A percentile compares a stretch with the other conserved stretches of the same genome.
Conservation (phyloP, 2,888 invertebrate genomes). For the Loripinus fragilis region DNA sequence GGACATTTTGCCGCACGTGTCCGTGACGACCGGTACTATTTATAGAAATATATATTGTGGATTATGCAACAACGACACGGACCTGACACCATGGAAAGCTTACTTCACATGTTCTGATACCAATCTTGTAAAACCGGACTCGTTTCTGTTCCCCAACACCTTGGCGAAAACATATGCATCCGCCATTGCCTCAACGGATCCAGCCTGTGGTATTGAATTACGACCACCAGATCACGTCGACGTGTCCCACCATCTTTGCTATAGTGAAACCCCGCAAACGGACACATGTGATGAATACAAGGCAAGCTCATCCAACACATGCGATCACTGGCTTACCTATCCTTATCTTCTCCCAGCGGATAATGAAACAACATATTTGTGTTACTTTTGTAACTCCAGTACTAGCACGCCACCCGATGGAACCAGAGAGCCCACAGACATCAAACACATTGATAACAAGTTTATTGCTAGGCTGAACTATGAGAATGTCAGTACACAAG, state of each 20-base stretch:
- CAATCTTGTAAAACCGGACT: slow-evolving; percentile 37
- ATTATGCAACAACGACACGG: slow-evolving; percentile 27
- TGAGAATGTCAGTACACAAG: slow-evolving; percentile 16
- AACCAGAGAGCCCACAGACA: not conserved
- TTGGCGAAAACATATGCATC: slow-evolving; percentile 28
- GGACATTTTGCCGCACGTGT: slow-evolving; percentile 35
- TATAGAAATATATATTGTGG: slow-evolving; percentile 52
- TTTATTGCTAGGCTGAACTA: slow-evolving; percentile 43
- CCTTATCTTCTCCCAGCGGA: slow-evolving; percentile 31
- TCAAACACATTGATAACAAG: not conserved
- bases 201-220: slow-evolving; percentile 44
- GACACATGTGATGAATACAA: slow-evolving; percentile 28
- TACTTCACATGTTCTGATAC: slow-evolving; percentile 39
- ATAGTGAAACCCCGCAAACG: slow-evolving; percentile 12
- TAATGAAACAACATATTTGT: slow-evolving; percentile 30
- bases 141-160: slow-evolving; percentile 40
- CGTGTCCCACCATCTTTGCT: slow-evolving; percentile 32
- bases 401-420: not conserved
- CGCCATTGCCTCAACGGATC: not conserved
- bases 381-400: slow-evolving; percentile 33
- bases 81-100: slow-evolving; percentile 37
- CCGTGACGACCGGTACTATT: slow-evolving; percentile 6
- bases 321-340: slow-evolving; percentile 24
- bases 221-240: slow-evolving; percentile 33
- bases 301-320: slow-evolving; percentile 21